Conservation (phyloP, 2,797 vertebrate species). For the Manis pentadactyla region DNA sequence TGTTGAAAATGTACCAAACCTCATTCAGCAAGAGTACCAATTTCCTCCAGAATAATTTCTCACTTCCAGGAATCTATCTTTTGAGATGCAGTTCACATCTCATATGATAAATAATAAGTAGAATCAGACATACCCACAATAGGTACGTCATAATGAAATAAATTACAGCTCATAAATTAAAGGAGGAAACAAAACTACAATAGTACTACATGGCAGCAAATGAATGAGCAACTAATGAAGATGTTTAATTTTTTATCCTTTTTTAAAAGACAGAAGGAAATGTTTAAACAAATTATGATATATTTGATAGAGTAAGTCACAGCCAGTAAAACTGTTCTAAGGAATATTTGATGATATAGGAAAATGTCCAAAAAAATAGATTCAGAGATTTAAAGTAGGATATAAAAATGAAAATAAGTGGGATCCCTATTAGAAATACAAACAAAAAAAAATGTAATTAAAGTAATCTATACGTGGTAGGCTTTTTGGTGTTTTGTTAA, state of each 20-base stretch:
- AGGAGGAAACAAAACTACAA: not conserved
- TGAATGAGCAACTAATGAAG: not conserved
- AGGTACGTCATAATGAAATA: conserved; percentile 12
- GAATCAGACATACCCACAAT: not conserved
- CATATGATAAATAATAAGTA: not conserved
- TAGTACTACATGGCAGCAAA: not conserved
- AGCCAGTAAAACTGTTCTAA: not conserved
- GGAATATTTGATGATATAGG: not conserved
- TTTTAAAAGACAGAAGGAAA: conserved; percentile 13
- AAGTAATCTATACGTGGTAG: not conserved
- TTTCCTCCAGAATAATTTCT: not conserved
- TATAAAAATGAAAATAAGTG: conserved; percentile 27
- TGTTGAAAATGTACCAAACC: not conserved
- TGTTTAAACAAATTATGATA: not conserved
- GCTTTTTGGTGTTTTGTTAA: not conserved
- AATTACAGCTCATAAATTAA: not conserved
- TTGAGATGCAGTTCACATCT: not conserved
- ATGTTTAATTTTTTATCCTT: not conserved
- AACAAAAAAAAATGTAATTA: not conserved
- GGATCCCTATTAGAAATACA: not conserved
- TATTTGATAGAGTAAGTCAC: not conserved
- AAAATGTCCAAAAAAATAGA: conserved; percentile 41
- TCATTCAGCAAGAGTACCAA: not conserved
- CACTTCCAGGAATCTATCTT: not conserved
- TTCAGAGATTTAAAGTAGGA: not conserved